Conservation (phyloP, 2,888 invertebrate species). For the Thecophora atra region DNA sequence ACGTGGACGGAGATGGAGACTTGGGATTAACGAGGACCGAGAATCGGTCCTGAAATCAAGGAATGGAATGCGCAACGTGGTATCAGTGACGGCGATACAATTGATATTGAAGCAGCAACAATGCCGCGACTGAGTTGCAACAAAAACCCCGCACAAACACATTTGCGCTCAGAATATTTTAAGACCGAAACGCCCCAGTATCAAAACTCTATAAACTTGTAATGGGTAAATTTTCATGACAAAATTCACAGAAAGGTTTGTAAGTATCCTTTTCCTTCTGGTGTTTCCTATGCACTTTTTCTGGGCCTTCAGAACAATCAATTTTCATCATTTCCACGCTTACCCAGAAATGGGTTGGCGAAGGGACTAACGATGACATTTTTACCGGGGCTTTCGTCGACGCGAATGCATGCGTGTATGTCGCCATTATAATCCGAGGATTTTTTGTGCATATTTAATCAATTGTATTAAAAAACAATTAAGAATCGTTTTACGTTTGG, state of each 20-base stretch:
- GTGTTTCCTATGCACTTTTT: too few species aligned
- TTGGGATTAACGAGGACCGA: background rate
- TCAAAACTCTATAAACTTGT: background rate
- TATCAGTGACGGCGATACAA: conserved; percentile 15
- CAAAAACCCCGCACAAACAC: background rate
- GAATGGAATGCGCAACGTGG: conserved; percentile 33
- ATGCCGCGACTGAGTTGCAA: background rate
- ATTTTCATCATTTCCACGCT: background rate
- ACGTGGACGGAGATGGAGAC: background rate
- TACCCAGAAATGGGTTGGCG: background rate
- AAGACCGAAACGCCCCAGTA: too few species aligned
- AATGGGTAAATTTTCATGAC: too few species aligned
- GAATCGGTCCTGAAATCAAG: conserved; percentile 21
- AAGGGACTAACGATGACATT: background rate
- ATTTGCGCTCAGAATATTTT: background rate
- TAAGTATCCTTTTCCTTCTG: too few species aligned
- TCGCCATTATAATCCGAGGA: conserved; percentile 28
- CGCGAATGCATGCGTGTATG: conserved; percentile 9
- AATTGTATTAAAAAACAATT: conserved; percentile 37
- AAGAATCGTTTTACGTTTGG: conserved; percentile 26
- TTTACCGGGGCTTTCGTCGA: background rate
- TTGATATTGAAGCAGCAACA: background rate
- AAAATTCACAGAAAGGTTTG: too few species aligned
- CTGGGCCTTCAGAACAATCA: too few species aligned
- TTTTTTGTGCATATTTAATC: conserved; percentile 42